Percentiles rank a stretch among this genome's conserved stretches.
Evolutionary conservation across 2,888 invertebrate species (phyloP).

Genomic region (Sesia bembeciformis): DNA sequence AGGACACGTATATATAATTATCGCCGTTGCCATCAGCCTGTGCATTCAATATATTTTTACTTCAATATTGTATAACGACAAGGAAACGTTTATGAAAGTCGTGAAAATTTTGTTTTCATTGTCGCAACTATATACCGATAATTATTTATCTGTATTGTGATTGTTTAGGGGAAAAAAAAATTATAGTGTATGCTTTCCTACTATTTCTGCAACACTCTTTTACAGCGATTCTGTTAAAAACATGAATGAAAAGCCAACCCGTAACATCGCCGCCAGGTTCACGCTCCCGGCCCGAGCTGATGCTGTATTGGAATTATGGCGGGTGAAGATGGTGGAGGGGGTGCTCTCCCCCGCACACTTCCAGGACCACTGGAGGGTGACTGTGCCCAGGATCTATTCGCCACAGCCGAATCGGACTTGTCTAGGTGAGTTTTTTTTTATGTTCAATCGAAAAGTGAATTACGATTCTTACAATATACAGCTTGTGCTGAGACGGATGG

Average conservation of each 20-base stretch:
- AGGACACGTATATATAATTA: too few species aligned
- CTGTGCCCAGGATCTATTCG: constrained; percentile 83
- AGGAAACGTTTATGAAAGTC: too few species aligned
- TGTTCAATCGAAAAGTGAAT: too few species aligned
- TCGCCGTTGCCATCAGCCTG: too few species aligned
- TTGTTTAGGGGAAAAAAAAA: too few species aligned
- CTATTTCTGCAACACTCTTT: neutral
- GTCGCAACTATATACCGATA: too few species aligned
- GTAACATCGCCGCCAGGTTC: constrained; percentile 33
- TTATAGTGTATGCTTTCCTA: neutral
- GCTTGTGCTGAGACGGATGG: too few species aligned
- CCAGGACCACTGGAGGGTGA: constrained; percentile 81
- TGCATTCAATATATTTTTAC: too few species aligned
- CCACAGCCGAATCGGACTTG: constrained; percentile 81
- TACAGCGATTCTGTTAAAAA: neutral
- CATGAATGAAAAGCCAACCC: constrained; percentile 2
- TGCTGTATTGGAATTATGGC: constrained; percentile 71
- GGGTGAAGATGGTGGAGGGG: constrained; percentile 73
- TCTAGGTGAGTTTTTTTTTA: constrained; percentile 51
- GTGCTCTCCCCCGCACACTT: constrained; percentile 77
- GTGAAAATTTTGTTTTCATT: neutral
- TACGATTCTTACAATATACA: too few species aligned
- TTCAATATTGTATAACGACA: too few species aligned
- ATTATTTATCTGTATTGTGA: too few species aligned
- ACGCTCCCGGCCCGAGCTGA: constrained; percentile 54